Base-by-base conservation (phyloP, 2,888 invertebrate species). In the Amblyjoppa fuscipennis region DNA sequence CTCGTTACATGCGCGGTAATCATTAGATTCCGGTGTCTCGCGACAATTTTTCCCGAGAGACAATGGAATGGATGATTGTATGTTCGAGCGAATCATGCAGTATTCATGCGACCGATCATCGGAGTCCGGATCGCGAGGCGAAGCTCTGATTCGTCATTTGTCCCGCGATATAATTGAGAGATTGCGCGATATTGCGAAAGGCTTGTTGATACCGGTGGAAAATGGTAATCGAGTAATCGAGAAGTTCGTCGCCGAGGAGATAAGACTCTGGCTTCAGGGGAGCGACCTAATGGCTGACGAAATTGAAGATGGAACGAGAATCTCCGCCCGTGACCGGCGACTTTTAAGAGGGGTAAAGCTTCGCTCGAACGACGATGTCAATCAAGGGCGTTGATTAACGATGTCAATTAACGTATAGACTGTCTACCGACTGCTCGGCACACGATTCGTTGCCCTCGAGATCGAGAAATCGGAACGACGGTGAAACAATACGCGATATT, bases 181-280 rank as follows among this genome's bases (percentile, higher is more conserved):
- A 77, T 59, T 56, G 28, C 16, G 61, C 61, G 34, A 31, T 31
- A 81, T 64, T 56, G 64, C 64, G 28, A 69, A 31, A n/a, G 49
- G 51, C 34, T 7, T 11, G 77, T 68, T 53, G 38, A 85, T 81
- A 38, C 34, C 20, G 13, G 20, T 59, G 75, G 56, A 81, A 85
- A 71, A 74, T 74, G n/a, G 0, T 16, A 16, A 31, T 64, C 64
- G 64, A 78, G 31, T 75, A 78, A 61, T 85, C 34, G 49, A 53
- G 34, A 49, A 61, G 41, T 70, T 28, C 78, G 31, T 41, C 64
- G 68, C 41, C 9, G 34, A 11, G 28, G 34, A 78, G 68, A 11
- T 68, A 74, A 73, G 61, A 68, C n/a, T 31, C 59, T 0, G 41
- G 28, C 3, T 34, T 64, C 16, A 0, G 34, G 1, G 16, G n/a